Evolutionary conservation across 2,797 vertebrate genomes (phyloP), one percentile per base, ranked within the genome.

Genomic region (Emys orbicularis): DNA sequence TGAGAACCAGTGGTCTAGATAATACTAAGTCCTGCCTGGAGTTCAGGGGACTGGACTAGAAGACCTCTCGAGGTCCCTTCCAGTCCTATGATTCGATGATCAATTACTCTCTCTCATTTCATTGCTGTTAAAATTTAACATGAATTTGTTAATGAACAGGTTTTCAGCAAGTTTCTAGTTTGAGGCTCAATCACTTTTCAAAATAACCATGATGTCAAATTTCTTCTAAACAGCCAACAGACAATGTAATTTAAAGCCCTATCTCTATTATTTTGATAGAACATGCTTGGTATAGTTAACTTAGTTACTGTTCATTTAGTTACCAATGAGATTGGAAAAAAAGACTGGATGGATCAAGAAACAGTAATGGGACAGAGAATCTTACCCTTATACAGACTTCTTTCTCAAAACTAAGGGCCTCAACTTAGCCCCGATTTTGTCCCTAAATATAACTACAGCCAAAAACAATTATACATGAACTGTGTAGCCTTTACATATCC

Each of bases 311-410:
- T 93, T 91, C 79, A 90, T 16, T 44, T 82, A 23, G 57, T 59
- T 31, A 59, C 44, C 31, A 83, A 86, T 37, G 83, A 61, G 54
- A 95, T 84, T 87, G 76, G 65, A 79, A 90, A 47, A 41, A 41
- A 94, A 11, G 47, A 37, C 34, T 72, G 8, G 21, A 19, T 41
- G n/a, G 49, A 89, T 79, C 84, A 92, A 3, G 74, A 34, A 93
- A 83, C 41, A 13, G 56, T 85, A 86, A 84, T 82, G n/a, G 94
- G 50, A 95, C 68, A 95, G 90, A 96, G 61, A 61, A 37, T 86
- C 41, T 84, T 80, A 86, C 81, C 37, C 19, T 96, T 81, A 59
- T 77, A 53, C 94, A 92, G 4, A 84, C 68, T 90, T 81, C 15
- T 89, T 59, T 77, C 31, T 84, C 65, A 92, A 86, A 86, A 87